Evolutionary conservation across 2,888 invertebrate species (phyloP).

Genomic region (Nezara viridula): DNA sequence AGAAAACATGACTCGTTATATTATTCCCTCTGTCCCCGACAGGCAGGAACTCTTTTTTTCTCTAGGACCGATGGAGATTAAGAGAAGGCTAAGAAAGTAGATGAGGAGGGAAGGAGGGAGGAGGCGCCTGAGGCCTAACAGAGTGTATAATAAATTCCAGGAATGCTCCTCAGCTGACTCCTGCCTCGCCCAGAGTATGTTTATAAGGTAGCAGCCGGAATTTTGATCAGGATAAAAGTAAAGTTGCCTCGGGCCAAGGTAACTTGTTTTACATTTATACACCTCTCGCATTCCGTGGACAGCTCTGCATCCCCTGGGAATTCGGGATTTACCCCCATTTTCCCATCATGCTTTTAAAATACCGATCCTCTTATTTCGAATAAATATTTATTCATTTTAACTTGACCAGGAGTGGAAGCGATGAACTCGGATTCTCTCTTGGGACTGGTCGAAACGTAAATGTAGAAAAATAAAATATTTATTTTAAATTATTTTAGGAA

Average conservation of each 20-base stretch:
- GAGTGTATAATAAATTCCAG: conserved; percentile 26
- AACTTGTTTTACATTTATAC: conserved; percentile 56
- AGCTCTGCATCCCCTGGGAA: conserved; percentile 16
- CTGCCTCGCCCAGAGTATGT: conserved; percentile 25
- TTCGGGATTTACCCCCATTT: conserved; percentile 15
- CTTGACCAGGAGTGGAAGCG: neutral
- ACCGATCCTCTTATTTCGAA: conserved; percentile 5
- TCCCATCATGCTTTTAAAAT: conserved; percentile 20
- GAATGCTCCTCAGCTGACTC: neutral
- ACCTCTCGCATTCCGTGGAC: conserved; percentile 39
- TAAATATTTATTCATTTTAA: conserved; percentile 10
- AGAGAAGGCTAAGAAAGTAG: neutral
- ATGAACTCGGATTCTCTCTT: neutral
- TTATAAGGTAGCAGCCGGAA: conserved; percentile 39
- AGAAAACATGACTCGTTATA: neutral
- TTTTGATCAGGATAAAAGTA: conserved; percentile 51
- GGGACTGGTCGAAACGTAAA: neutral
- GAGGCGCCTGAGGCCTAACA: conserved; percentile 14
- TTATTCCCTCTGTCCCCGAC: neutral
- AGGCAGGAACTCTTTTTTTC: neutral
- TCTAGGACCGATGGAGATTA: neutral
- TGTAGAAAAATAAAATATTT: neutral
- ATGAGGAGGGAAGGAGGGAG: neutral
- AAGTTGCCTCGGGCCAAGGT: conserved; percentile 22
- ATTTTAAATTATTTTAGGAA: no score